phyloP scores from a whole-genome alignment of 2,888 invertebrate species.

The Ennomos erosarius region DNA sequence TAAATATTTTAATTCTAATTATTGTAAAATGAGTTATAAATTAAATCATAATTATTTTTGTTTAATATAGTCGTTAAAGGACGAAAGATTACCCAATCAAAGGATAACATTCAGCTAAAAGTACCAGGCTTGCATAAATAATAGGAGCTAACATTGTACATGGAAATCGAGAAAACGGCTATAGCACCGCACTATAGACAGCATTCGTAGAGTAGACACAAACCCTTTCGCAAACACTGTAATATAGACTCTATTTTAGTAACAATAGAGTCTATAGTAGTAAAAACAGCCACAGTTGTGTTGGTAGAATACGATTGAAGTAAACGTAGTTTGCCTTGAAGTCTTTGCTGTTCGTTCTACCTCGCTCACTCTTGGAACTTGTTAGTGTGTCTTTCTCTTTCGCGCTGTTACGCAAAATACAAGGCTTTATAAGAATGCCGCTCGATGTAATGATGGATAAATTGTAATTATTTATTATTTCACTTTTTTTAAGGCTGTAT shows the following conservation, averaged over 20 bases:
- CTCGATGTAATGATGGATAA: slow-evolving; percentile 52
- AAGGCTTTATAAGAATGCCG: slow-evolving; percentile 65
- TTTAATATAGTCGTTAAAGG: slow-evolving; percentile 30
- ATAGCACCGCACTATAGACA: slow-evolving; percentile 8
- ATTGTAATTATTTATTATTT: slow-evolving; percentile 35
- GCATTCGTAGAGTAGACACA: slow-evolving; percentile 36
- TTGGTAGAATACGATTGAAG: slow-evolving; percentile 70
- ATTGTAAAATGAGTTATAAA: too few species aligned
- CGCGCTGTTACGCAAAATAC: slow-evolving; percentile 65
- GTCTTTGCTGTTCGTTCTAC: slow-evolving; percentile 54
- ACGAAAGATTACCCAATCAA: slow-evolving; percentile 45
- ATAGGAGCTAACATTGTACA: slow-evolving; percentile 66
- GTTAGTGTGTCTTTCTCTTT: slow-evolving; percentile 54
- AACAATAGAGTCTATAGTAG: too few species aligned
- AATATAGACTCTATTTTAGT: too few species aligned
- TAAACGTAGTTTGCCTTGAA: slow-evolving; percentile 83
- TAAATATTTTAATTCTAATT: too few species aligned
- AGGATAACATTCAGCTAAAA: slow-evolving; percentile 54
- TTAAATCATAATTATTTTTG: too few species aligned
- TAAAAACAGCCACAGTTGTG: slow-evolving; percentile 47
- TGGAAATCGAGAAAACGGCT: slow-evolving; percentile 72
- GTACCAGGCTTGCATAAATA: slow-evolving; percentile 67
- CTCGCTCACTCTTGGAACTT: slow-evolving; percentile 46
- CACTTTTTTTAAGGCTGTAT: slow-evolving; percentile 1
- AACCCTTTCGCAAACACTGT: background rate